A percentile compares a stretch with the other conserved stretches of the same genome.
Evolutionary conservation across 1,140 invertebrate genomes (phyloP).

Genomic region (Aphelenchoides besseyi): DNA sequence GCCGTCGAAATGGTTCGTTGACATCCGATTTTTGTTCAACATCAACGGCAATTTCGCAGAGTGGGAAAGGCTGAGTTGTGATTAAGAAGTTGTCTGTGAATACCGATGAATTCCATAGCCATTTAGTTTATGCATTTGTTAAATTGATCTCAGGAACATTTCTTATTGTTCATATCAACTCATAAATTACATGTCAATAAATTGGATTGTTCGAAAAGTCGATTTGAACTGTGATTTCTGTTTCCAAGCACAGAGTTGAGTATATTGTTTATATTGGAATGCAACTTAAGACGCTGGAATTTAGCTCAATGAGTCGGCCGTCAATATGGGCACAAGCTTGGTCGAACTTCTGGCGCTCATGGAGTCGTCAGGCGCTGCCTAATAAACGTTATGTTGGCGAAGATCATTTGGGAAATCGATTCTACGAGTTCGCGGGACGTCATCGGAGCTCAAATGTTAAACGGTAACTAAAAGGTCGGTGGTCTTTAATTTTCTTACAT

Average conservation of each 20-base stretch:
- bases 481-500: constrained; percentile 22
- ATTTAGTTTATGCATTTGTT: constrained; percentile 14
- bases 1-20: constrained; percentile 46
- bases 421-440: constrained; percentile 24
- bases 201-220: constrained; percentile 12
- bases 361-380: background rate
- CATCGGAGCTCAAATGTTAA: constrained; percentile 27
- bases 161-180: background rate
- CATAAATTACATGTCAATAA: background rate
- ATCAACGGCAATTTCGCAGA: constrained; percentile 29
- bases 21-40: constrained; percentile 51
- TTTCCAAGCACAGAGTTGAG: no score
- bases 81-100: constrained; percentile 5
- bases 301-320: constrained; percentile 18
- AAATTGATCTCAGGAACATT: background rate
- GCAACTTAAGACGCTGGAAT: no score
- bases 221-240: no score
- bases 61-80: constrained; percentile 19
- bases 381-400: constrained; percentile 31
- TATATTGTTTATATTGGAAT: no score
- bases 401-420: constrained; percentile 31
- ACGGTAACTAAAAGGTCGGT: constrained; percentile 8
- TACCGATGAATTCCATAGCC: constrained; percentile 11
- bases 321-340: constrained; percentile 19
- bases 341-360: constrained; percentile 14